These are phyloP conservation scores for Eutolmus rufibarbis DNA, from an alignment of 2,888 invertebrate genomes.

Conservation along the genomic window DNA sequence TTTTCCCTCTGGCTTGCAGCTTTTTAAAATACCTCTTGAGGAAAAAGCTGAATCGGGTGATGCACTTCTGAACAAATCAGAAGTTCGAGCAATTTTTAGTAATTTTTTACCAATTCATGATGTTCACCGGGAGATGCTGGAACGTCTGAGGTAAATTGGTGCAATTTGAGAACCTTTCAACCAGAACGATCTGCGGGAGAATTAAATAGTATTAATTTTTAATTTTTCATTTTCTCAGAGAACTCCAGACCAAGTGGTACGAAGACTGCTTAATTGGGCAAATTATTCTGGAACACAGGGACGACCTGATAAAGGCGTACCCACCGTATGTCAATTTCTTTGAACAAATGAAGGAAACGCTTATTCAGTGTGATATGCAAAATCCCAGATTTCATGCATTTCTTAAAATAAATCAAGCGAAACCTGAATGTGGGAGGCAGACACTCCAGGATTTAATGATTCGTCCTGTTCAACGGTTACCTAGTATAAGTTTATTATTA, in stretches of 20 bases:
- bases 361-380: conserved; percentile 87
- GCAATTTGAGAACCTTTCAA: neutral
- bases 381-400: conserved; percentile 98
- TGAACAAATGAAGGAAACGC: conserved; percentile 94
- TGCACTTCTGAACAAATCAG: conserved; percentile 85
- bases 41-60: conserved; percentile 79
- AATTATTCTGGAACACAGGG: conserved; percentile 85
- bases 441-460: conserved; percentile 95
- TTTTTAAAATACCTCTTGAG: conserved; percentile 93
- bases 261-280: conserved; percentile 89
- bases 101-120: conserved; percentile 94
- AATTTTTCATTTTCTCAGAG: conserved; percentile 48
- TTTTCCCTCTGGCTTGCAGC: conserved; percentile 65
- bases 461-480: conserved; percentile 95
- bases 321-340: conserved; percentile 98
- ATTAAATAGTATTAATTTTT: neutral
- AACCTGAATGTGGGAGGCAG: conserved; percentile 95
- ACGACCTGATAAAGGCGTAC: conserved; percentile 91
- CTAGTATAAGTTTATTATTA: conserved; percentile 92
- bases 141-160: conserved; percentile 63
- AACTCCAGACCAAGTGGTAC: conserved; percentile 72
- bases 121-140: conserved; percentile 81
- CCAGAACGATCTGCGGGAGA: neutral
- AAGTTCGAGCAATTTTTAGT: conserved; percentile 94
- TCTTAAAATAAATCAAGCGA: conserved; percentile 92